Base-by-base conservation (phyloP, 1,140 invertebrate species). In the Apis dorsata region DNA sequence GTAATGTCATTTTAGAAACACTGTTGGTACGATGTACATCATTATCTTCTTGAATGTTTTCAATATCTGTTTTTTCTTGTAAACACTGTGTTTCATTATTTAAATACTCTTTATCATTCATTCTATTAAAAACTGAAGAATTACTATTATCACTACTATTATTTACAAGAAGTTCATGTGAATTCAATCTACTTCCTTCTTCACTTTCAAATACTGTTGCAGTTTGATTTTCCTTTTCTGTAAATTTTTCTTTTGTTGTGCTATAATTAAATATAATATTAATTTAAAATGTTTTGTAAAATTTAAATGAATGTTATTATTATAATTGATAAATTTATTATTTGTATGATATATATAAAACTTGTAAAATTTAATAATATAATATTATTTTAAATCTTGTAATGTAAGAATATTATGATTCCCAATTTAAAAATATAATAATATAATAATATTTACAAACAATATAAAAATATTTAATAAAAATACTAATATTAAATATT, bases 1-100 rank as follows among this genome's bases (percentile, higher is more conserved):
- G 88, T 66, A 87, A 77, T n/a, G 91, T 85, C 72, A 91, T 86
- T 84, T 88, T 83, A 21, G 90, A 89, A 24, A 91, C 90, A 60
- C 86, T 90, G n/a, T 84, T 89, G 10, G 81, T 86, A 55, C 68
- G 71, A 44, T 82, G 77, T 44, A 87, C 15, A 51, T 53, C 24
- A 53, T 81, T 79, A 63, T 21, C 70, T 28, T 75, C 78, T 17
- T 70, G 55, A 24, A 24, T 49, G 13, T 60, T 69, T 28, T 57
- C 59, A 7, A 21, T 19, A 62, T 79, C 51, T 0, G 13, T 8
- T 19, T 28, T 57, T 11, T 53, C 19, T 28, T 17, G 59, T 10
- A 28, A 44, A 49, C 21, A 17, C 2, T 19, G 21, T 21, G 10
- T 24, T 24, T 86, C 68, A 55, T 87, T 19, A 19, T 65, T 73